Percentiles rank a stretch among this genome's conserved stretches.
phyloP scores from a whole-genome alignment of 2,113 vertebrate species.

The Cnemophilus loriae region DNA sequence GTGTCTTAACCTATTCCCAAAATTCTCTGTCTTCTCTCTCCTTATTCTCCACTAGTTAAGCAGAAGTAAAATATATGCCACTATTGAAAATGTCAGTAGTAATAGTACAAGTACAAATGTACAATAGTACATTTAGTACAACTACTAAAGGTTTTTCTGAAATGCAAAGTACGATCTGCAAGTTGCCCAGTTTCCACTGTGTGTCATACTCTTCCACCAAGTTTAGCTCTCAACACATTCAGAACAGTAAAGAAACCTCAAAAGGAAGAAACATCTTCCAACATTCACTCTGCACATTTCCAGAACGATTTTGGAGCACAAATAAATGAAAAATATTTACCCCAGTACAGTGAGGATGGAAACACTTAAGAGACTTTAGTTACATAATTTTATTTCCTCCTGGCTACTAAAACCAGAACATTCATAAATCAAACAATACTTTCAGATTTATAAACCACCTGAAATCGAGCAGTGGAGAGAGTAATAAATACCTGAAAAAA shows the following conservation, averaged over 20 bases:
- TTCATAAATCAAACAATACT: background rate
- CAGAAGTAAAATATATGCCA: background rate
- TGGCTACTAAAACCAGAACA: background rate
- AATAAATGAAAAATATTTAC: background rate
- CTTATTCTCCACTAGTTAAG: background rate
- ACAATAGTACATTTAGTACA: too few relatives aligned
- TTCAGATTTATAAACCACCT: background rate
- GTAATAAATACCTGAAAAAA: background rate
- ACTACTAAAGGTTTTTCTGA: background rate
- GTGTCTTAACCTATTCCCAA: background rate
- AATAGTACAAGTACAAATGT: background rate
- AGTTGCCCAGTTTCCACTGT: fast-evolving
- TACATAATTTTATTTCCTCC: background rate
- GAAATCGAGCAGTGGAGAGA: background rate
- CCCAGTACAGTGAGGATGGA: background rate
- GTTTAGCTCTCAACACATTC: background rate
- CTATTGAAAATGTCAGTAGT: background rate
- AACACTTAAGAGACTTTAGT: background rate
- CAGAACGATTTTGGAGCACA: background rate
- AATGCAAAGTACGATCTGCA: background rate
- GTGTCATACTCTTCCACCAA: background rate
- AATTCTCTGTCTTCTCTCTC: background rate
- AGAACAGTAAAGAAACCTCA: background rate
- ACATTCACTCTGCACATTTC: background rate
- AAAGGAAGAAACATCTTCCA: background rate